Conservation (phyloP, 2,888 invertebrate genomes). For the Plebejus melissa region DNA sequence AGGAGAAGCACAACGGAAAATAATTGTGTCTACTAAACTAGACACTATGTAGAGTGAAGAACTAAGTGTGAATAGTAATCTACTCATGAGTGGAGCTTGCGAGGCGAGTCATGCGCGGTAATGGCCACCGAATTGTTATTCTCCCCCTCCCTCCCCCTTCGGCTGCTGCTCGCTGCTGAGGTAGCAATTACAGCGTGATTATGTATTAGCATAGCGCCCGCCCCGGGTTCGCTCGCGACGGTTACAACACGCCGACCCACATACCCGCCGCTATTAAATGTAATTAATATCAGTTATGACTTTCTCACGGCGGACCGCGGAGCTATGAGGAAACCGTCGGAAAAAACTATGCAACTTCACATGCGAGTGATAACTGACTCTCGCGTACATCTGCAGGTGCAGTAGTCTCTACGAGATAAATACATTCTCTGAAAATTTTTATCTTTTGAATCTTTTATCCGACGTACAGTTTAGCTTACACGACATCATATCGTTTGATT, state of each 20-base stretch:
- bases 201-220: constrained; percentile 14
- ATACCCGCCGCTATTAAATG: constrained; percentile 7
- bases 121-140: constrained; percentile 47
- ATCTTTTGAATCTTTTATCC: not conserved
- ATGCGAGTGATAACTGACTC: not conserved
- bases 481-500: too few species aligned
- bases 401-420: not conserved
- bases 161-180: not conserved
- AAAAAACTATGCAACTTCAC: not conserved
- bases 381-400: not conserved
- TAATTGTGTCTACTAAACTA: too few species aligned
- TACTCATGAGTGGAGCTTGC: not conserved
- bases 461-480: too few species aligned
- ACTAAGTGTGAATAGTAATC: not conserved
- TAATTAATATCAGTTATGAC: constrained; percentile 19
- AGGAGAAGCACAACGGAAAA: too few species aligned
- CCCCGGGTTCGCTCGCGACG: not conserved
- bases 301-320: constrained; percentile 6
- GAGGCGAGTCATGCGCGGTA: constrained; percentile 58
- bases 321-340: not conserved
- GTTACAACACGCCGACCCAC: constrained; percentile 10
- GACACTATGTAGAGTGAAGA: not conserved
- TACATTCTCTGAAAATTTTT: not conserved
- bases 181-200: constrained; percentile 14
- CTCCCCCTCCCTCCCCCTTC: constrained; percentile 31